Evolutionary conservation across 2,113 vertebrate genomes (phyloP), one percentile per base, ranked within the genome.

Genomic region (Oryzias melastigma): DNA sequence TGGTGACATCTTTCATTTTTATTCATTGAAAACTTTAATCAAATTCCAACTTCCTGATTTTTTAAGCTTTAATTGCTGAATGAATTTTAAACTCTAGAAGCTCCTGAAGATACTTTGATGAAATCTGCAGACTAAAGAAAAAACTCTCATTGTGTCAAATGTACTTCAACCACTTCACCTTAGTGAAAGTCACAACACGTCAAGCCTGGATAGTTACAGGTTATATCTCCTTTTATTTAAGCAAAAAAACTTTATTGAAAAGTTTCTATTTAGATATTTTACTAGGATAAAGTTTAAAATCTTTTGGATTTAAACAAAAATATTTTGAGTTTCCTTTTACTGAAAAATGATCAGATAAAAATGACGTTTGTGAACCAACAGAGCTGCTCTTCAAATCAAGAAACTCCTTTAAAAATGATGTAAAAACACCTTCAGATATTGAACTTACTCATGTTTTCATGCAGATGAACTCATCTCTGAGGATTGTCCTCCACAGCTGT

Each of bases 131-230:
- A 27, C 25, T 27, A 27, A 27, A 27, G 25, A n/a, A n/a, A n/a
- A n/a, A n/a, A n/a, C n/a, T n/a, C n/a, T 22, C 3, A 22, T 22
- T 2, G 22, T 12, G 45, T 20, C 13, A 42, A 52, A 1, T 19
- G 53, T 35, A 51, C 56, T 71, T 35, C 40, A 47, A 64, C 58
- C 52, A 14, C 12, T 35, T n/a, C 4, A 12, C 50, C 73, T 47
- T 5, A 6, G 12, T 29, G 22, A n/a, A 64, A 67, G 20, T 60
- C n/a, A 43, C 24, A 27, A 35, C 17, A 22, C 17, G 47, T 66
- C 42, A n/a, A 15, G 35, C 19, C 49, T 48, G 55, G 69, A 77
- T 50, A 54, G 46, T 63, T 56, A 19, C 4, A 54, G 5, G 45
- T 7, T n/a, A 6, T 19, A 27, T 52, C 29, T 14, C 40, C 27